Conservation (phyloP, 2,888 invertebrate species). For the Ectemnius continuus region DNA sequence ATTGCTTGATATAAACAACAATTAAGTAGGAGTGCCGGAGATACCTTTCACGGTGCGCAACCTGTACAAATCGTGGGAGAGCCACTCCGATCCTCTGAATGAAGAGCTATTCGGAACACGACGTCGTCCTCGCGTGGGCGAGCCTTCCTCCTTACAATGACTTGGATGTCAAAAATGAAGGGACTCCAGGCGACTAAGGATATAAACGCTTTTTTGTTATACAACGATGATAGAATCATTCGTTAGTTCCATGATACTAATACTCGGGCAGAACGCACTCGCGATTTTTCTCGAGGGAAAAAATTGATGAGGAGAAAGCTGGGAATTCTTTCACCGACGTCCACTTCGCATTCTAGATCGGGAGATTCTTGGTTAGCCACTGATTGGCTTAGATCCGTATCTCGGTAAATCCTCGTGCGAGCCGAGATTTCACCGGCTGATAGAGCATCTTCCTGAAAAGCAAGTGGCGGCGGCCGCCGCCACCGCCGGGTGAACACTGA, state of each 20-base stretch:
- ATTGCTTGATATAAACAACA: constrained; percentile 57
- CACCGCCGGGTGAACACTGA: constrained; percentile 28
- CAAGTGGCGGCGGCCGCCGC: neutral
- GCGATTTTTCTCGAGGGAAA: neutral
- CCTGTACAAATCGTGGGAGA: constrained; percentile 58
- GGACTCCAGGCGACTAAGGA: constrained; percentile 28
- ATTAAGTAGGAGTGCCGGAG: constrained; percentile 57
- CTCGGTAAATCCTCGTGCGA: constrained; percentile 64
- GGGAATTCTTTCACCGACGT: too few relatives aligned
- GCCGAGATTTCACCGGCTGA: constrained; percentile 58
- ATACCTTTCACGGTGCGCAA: constrained; percentile 48
- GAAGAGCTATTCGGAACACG: constrained; percentile 31
- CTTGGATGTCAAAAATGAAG: constrained; percentile 50
- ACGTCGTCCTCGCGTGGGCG: constrained; percentile 36
- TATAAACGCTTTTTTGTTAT: constrained; percentile 42
- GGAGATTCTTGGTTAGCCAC: constrained; percentile 7
- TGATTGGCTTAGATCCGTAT: constrained; percentile 55
- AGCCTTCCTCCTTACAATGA: constrained; percentile 24
- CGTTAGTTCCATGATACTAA: too few relatives aligned
- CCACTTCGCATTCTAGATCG: neutral
- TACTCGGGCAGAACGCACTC: neutral
- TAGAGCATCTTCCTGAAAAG: constrained; percentile 42
- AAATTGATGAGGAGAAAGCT: constrained; percentile 26
- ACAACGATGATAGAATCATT: too few relatives aligned
- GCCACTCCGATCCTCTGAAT: constrained; percentile 23